Percentiles rank a stretch among this genome's conserved stretches.
Evolutionary conservation across 2,797 vertebrate species (phyloP).

Genomic region (Gymnopithys bicolor): DNA sequence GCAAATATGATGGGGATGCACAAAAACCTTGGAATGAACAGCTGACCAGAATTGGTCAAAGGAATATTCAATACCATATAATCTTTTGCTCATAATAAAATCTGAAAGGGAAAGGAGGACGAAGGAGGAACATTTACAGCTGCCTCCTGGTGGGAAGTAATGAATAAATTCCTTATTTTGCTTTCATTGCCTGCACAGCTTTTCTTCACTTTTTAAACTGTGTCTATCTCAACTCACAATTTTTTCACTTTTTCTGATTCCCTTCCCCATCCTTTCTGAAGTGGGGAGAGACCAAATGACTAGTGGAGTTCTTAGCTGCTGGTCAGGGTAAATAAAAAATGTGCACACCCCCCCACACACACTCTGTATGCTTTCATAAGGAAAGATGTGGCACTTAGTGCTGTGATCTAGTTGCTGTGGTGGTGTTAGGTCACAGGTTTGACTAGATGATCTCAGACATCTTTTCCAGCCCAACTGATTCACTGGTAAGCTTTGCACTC

Average conservation of each 20-base stretch:
- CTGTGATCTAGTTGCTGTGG: neutral
- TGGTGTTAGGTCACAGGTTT: neutral
- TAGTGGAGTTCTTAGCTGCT: neutral
- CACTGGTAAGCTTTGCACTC: neutral
- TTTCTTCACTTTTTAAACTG: neutral
- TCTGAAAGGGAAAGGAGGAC: fast-evolving
- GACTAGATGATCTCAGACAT: neutral
- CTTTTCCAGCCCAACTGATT: neutral
- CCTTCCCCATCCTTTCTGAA: neutral
- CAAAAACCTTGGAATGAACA: neutral
- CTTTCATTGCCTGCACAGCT: fast-evolving
- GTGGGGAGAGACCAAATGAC: neutral
- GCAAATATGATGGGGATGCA: neutral
- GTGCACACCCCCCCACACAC: fast-evolving
- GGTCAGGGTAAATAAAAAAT: neutral
- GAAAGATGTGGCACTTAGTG: neutral
- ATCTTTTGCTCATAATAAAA: neutral
- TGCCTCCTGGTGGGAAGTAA: neutral
- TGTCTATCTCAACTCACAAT: neutral
- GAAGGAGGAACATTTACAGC: neutral
- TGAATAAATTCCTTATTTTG: neutral
- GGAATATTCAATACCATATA: neutral
- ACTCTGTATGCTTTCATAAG: neutral
- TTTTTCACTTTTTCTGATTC: neutral
- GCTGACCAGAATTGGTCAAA: neutral